phyloP scores from a whole-genome alignment of 2,797 vertebrate genomes.

The Onychomys leucogaster region DNA sequence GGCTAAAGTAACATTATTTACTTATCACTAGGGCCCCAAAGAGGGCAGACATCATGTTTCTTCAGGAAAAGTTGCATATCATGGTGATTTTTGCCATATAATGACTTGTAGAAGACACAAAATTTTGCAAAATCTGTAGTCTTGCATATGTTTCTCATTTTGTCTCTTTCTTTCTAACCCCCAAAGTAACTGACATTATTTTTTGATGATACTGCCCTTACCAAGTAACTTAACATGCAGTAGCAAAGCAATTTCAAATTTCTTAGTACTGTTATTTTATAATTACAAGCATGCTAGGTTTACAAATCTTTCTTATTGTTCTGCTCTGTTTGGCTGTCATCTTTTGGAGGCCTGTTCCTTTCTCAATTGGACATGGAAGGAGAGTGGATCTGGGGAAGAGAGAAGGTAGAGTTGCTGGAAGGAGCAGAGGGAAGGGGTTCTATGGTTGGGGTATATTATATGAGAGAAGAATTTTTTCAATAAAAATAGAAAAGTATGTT shows the following conservation, averaged over 20 bases:
- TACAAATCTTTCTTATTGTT: not conserved
- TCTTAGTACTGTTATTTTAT: not conserved
- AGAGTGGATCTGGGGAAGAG: not conserved
- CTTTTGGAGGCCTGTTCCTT: not conserved
- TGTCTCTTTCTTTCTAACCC: not conserved
- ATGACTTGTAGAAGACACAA: not conserved
- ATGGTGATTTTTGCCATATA: not conserved
- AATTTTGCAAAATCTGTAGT: not conserved
- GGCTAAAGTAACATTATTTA: too few relatives aligned
- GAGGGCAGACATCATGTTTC: not conserved
- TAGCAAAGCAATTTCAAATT: not conserved
- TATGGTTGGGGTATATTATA: not conserved
- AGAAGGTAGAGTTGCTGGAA: too few relatives aligned
- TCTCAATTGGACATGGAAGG: not conserved
- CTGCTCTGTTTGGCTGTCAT: not conserved
- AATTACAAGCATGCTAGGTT: not conserved
- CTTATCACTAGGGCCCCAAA: not conserved
- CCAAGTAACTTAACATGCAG: not conserved
- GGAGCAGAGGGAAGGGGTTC: not conserved
- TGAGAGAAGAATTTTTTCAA: not conserved
- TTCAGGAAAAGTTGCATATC: not conserved
- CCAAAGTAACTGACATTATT: not conserved
- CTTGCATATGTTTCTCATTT: not conserved
- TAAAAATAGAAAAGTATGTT: not conserved
- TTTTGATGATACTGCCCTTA: not conserved